phyloP scores from a whole-genome alignment of 1,140 invertebrate species.

The Eurosta solidaginis region DNA sequence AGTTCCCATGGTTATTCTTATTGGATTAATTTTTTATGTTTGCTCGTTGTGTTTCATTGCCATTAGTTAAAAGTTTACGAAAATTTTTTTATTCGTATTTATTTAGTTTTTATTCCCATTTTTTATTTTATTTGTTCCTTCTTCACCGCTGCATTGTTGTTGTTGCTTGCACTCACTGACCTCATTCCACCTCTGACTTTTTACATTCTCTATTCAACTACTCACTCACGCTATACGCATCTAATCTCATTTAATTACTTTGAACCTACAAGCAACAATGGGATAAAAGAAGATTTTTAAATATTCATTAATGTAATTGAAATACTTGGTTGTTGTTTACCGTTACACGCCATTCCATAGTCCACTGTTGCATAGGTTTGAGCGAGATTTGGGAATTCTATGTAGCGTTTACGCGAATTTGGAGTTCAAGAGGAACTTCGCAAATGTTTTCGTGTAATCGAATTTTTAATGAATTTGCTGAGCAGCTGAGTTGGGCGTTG shows the following conservation, averaged over 20 bases:
- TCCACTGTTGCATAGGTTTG: neutral
- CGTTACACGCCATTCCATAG: neutral
- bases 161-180: neutral
- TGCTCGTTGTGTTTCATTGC: neutral
- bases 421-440: neutral
- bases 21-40: neutral
- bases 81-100: neutral
- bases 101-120: neutral
- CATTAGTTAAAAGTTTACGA: neutral
- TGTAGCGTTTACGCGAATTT: neutral
- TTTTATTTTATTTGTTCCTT: neutral
- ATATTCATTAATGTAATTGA: constrained; percentile 22
- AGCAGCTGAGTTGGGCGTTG: neutral
- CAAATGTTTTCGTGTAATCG: neutral
- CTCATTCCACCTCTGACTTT: neutral
- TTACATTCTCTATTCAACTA: constrained; percentile 5
- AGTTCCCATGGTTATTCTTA: neutral
- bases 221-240: constrained; percentile 1
- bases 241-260: constrained; percentile 21
- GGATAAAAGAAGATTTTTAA: neutral
- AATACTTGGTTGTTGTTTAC: constrained; percentile 11
- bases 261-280: neutral
- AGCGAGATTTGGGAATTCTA: neutral
- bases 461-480: neutral
- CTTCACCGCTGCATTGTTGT: neutral